A percentile compares a stretch with the other conserved stretches of the same genome.
Conservation (phyloP, 2,888 invertebrate genomes). For the Drosophila mulleri region DNA sequence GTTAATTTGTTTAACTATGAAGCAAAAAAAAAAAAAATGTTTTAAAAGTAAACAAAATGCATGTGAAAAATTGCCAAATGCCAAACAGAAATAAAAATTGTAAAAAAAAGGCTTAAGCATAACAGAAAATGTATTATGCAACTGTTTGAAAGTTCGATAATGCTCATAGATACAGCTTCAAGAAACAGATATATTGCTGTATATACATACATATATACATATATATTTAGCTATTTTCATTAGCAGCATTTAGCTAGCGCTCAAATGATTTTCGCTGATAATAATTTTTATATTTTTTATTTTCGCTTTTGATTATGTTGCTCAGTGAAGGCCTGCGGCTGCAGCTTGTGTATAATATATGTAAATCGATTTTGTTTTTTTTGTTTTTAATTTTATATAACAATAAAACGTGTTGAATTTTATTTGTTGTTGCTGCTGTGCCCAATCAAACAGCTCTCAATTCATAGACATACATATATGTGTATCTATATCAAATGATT, state of each 20-base stretch:
- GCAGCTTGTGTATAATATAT: conserved; percentile 21
- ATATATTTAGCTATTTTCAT: conserved; percentile 38
- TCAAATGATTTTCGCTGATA: conserved; percentile 47
- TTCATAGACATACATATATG: conserved; percentile 6
- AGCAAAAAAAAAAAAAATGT: conserved; percentile 14
- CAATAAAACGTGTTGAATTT: conserved; percentile 31
- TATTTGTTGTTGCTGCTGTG: conserved; percentile 11
- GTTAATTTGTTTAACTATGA: conserved; percentile 75
- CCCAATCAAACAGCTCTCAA: conserved; percentile 5
- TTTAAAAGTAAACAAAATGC: conserved; percentile 11
- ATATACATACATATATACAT: conserved; percentile 8
- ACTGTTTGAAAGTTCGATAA: conserved; percentile 49
- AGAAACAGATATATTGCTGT: not conserved
- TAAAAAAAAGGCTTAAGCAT: conserved; percentile 12
- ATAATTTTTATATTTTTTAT: conserved; percentile 43
- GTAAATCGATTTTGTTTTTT: conserved; percentile 13
- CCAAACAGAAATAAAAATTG: conserved; percentile 7
- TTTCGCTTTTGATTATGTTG: conserved; percentile 28
- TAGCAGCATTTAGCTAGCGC: conserved; percentile 50
- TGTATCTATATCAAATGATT: conserved; percentile 52
- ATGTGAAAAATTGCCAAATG: conserved; percentile 42
- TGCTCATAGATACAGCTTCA: conserved; percentile 5
- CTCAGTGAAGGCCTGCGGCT: conserved; percentile 22
- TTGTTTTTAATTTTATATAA: conserved; percentile 47
- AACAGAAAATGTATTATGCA: conserved; percentile 47